Percentiles rank a stretch among this genome's conserved stretches.
Conservation (phyloP, 2,113 vertebrate species). For the Ciconia stormi region DNA sequence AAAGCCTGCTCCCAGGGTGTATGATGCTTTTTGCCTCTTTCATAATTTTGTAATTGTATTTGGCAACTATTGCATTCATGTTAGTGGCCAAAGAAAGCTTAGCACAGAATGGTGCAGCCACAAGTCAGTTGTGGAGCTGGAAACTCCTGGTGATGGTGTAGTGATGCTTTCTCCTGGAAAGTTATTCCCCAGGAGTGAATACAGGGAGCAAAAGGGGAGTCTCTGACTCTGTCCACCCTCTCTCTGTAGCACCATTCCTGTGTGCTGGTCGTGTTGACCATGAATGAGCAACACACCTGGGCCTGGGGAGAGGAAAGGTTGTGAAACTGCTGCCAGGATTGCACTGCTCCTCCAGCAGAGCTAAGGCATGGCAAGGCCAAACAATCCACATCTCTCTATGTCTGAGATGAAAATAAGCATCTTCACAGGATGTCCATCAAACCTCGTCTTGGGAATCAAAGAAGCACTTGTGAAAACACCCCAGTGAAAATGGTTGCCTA, state of each 20-base stretch:
- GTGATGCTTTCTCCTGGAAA: background rate
- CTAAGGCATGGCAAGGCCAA: background rate
- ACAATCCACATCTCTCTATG: accelerated
- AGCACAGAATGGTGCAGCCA: background rate
- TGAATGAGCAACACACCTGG: no score
- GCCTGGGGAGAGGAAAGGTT: background rate
- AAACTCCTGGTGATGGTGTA: background rate
- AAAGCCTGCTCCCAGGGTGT: background rate
- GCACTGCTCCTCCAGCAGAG: background rate
- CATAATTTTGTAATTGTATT: background rate
- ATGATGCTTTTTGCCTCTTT: background rate
- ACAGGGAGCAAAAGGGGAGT: background rate
- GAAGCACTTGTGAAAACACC: background rate
- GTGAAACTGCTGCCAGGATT: background rate
- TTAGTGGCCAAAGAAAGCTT: background rate
- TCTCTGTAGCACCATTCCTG: background rate
- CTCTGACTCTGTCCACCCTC: background rate
- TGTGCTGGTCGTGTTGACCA: accelerated
- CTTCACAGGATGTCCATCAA: accelerated
- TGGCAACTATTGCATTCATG: background rate
- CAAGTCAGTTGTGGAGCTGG: accelerated
- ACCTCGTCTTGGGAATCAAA: background rate
- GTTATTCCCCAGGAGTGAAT: background rate
- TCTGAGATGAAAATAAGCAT: background rate
- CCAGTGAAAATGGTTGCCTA: background rate